Base-by-base conservation (phyloP, 2,888 invertebrate species). In the Drosophila suboccidentalis region DNA sequence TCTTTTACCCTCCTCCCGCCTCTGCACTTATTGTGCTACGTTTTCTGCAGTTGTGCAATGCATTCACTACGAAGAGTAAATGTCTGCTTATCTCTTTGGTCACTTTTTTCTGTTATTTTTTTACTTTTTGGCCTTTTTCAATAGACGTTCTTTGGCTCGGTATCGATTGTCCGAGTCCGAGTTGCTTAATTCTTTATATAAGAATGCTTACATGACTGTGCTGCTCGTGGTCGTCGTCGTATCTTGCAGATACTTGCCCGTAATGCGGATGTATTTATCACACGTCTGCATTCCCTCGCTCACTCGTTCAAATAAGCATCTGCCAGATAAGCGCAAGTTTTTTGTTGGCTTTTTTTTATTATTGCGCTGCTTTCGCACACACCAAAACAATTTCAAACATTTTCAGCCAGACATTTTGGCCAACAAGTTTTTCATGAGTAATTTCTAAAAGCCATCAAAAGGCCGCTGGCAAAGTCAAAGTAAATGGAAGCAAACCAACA, bases 191-290 rank as follows among this genome's bases (percentile, higher is more conserved):
- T 85, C 86, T 67, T 64, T 64, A 65, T 62, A 67, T 71, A 74
- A 74, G 78, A 69, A 78, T 64, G 55, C 75, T 78, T 71, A 66
- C 53, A 67, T 53, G 70, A 66, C 68, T 74, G 60, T 71, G 47
- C 55, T 57, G 39, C 41, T 29, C 8, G 8, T 29, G n/a, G 38
- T 58, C 26, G 50, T 32, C 15, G 32, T 59, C 62, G 75, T 80
- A 82, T 87, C 88, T 87, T 75, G 82, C 78, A 87, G 89, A 80
- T 89, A 87, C 70, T 74, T 58, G 78, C 36, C 55, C 68, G 82
- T 86, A 84, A 87, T 87, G 89, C 89, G 89, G 89, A 89, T 84
- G 85, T 82, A 89, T 84, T 87, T 87, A 89, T 89, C 87, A 87
- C 89, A 84, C 89, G 89, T 87, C 85, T 72, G 82, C 76, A 74